phyloP scores from a whole-genome alignment of 1,140 invertebrate species.

The Prorops nasuta region DNA sequence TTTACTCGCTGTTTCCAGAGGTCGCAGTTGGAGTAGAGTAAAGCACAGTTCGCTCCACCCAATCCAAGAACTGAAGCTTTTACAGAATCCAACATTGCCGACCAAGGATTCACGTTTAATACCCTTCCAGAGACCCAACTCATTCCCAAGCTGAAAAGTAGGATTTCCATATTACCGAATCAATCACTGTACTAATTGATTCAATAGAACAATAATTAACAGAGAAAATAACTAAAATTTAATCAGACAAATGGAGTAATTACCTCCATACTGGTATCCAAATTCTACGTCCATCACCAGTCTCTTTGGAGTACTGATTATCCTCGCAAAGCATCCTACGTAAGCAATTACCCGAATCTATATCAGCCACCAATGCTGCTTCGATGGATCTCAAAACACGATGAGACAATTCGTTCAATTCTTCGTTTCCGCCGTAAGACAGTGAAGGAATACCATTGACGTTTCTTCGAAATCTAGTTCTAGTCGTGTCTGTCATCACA shows the following conservation, averaged over 20 bases:
- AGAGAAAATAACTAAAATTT: not conserved
- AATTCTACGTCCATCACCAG: constrained; percentile 57
- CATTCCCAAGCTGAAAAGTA: constrained; percentile 59
- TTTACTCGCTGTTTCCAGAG: constrained; percentile 41
- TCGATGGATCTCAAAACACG: constrained; percentile 59
- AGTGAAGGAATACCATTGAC: constrained; percentile 18
- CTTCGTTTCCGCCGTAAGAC: constrained; percentile 33
- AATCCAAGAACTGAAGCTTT: constrained; percentile 64
- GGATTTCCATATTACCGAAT: not conserved
- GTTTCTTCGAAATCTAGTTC: constrained; percentile 34
- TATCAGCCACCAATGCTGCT: constrained; percentile 52
- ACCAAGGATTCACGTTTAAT: constrained; percentile 38
- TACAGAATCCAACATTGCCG: constrained; percentile 54
- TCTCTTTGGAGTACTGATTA: constrained; percentile 60
- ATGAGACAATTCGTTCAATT: constrained; percentile 59
- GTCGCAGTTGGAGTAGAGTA: constrained; percentile 50
- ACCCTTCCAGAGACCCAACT: constrained; percentile 60
- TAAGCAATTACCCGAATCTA: constrained; percentile 59
- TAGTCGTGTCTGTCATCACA: constrained; percentile 21
- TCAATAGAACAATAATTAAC: not conserved
- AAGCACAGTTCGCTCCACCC: constrained; percentile 62
- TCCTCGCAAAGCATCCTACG: constrained; percentile 63
- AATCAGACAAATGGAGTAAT: constrained; percentile 18
- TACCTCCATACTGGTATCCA: constrained; percentile 73
- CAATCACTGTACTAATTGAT: not conserved